Evolutionary conservation across 2,797 vertebrate genomes (phyloP), one percentile per base, ranked within the genome.

Genomic region (Adelosebastes latens): DNA sequence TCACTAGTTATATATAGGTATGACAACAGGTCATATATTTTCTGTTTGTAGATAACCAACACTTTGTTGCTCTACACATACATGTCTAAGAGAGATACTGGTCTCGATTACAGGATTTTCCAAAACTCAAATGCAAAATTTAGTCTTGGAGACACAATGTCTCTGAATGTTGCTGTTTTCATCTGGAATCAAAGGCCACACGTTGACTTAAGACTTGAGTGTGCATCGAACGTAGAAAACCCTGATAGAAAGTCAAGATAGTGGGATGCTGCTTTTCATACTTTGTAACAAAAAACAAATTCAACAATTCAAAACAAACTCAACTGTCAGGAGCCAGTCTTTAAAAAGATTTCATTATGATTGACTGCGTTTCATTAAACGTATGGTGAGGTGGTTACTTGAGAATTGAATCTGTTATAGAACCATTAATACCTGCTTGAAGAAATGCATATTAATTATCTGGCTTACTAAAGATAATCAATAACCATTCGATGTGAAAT

Each of bases 1-100:
- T 88, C 72, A 82, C 68, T 88, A 86, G 86, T 86, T 88, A 77
- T 77, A 81, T 81, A 73, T 74, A 81, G 80, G 70, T 53, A 62
- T 65, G 79, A 80, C 58, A 76, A 72, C 66, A 66, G 86, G 77
- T 71, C 39, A 85, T 79, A 81, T 63, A 67, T 77, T 81, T 82
- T 80, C 32, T 88, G 81, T 85, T 68, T 87, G 64, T 85, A 75
- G 73, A 83, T 59, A 24, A 65, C 29, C 25, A 39, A 59, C 39
- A 63, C 20, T 49, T 59, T 83, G 75, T 27, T 71, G 75, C 75
- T 84, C 77, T 72, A 69, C 59, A 81, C 71, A 71, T 82, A 62
- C 60, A 39, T 65, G 72, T 87, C 46, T 59, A 16, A 76, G 66
- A 70, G 18, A 66, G 62, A 72, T 65, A 55, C 58, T 61, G 58